Evolutionary conservation across 2,797 vertebrate species (phyloP).

Genomic region (Phyllotis vaccarum): DNA sequence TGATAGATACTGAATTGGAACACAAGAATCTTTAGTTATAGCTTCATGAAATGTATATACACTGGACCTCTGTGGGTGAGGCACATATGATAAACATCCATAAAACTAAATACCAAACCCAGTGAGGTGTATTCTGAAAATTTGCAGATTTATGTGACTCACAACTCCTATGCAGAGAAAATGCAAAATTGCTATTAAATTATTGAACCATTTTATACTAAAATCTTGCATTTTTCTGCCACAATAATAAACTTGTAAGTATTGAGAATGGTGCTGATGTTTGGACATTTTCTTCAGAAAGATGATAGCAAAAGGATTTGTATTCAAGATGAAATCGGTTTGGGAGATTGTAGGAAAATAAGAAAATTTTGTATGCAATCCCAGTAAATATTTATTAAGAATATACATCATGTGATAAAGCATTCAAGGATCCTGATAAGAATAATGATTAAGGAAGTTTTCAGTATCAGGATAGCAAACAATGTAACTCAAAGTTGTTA

Average conservation of each 20-base stretch:
- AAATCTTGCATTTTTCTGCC: conserved; percentile 14
- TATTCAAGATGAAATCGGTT: conserved; percentile 60
- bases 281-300: conserved; percentile 39
- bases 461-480: background rate
- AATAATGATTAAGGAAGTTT: background rate
- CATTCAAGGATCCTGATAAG: background rate
- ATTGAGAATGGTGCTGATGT: conserved; percentile 34
- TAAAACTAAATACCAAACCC: background rate
- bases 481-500: background rate
- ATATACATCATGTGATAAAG: background rate
- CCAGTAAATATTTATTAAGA: conserved; percentile 61
- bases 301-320: conserved; percentile 36
- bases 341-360: conserved; percentile 10
- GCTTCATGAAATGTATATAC: background rate
- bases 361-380: background rate
- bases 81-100: background rate
- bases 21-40: conserved; percentile 62
- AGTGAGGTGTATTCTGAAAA: background rate
- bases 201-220: conserved; percentile 31
- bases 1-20: conserved; percentile 53
- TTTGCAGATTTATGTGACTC: background rate
- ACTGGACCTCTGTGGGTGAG: background rate
- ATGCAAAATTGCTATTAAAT: background rate
- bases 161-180: background rate
- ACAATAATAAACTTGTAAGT: background rate